Evolutionary conservation across 2,797 vertebrate species (phyloP).

Genomic region (Antrozous pallidus): DNA sequence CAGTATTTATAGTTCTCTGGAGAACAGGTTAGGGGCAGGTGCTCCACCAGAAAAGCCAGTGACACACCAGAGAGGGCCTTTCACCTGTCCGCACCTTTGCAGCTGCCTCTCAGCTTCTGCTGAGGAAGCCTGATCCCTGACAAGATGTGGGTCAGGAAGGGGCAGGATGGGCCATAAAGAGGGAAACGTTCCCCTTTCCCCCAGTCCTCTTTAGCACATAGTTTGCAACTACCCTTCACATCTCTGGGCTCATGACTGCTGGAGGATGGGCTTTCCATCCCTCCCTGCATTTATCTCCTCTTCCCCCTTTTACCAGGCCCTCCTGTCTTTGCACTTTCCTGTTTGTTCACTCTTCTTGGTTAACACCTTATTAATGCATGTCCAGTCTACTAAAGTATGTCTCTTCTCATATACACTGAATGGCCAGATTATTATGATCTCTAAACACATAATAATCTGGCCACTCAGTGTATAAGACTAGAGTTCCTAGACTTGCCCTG

Average conservation of each 20-base stretch:
- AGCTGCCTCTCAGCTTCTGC: neutral
- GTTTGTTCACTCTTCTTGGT: neutral
- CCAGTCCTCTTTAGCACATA: neutral
- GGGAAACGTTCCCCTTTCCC: neutral
- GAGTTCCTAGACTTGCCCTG: no score
- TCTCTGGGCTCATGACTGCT: neutral
- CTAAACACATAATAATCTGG: no score
- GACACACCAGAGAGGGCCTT: neutral
- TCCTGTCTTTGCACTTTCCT: neutral
- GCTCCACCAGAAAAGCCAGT: neutral
- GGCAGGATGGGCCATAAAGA: neutral
- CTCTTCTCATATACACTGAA: neutral
- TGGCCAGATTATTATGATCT: no score
- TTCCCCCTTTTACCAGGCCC: neutral
- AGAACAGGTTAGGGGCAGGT: neutral
- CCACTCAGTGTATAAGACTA: neutral
- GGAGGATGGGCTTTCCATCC: neutral
- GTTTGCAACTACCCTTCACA: neutral
- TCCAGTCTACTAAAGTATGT: neutral
- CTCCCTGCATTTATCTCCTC: neutral
- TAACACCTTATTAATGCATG: neutral
- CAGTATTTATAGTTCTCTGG: slow-evolving; percentile 10
- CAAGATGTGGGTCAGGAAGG: neutral
- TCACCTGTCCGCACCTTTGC: neutral
- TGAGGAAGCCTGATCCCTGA: neutral